Conservation (phyloP, 1,140 invertebrate species). For the Drosophila persimilis region DNA sequence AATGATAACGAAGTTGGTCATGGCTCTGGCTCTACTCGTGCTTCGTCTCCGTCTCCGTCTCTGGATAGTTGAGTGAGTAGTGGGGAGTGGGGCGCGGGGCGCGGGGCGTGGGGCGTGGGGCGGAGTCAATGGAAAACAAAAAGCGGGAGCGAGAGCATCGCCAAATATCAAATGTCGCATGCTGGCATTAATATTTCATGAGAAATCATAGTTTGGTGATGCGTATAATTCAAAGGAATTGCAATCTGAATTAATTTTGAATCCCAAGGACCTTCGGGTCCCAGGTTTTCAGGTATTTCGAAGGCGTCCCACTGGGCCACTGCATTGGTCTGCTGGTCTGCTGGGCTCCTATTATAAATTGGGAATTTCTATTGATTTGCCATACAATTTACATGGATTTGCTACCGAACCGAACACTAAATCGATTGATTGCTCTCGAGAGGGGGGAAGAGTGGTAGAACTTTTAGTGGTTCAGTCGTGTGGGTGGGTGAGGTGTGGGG, state of each 20-base stretch:
- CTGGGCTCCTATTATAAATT: no score
- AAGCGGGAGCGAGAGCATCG: conserved; percentile 33
- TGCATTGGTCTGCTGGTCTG: background rate
- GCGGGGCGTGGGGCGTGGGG: no score
- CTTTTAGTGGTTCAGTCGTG: conserved; percentile 21
- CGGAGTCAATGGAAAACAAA: conserved; percentile 27
- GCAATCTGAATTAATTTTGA: conserved; percentile 81
- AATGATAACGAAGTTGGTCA: conserved; percentile 80
- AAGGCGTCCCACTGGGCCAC: no score
- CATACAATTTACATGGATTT: conserved; percentile 46
- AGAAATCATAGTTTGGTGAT: conserved; percentile 81
- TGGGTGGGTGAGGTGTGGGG: background rate
- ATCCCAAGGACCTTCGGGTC: conserved; percentile 10
- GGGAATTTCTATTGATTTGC: conserved; percentile 43
- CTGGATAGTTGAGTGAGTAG: conserved; percentile 7
- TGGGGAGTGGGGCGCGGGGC: background rate
- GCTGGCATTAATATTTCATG: conserved; percentile 79
- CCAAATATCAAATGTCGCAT: conserved; percentile 79
- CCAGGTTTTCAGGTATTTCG: background rate
- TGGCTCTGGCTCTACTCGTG: conserved; percentile 34
- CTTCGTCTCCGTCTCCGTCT: background rate
- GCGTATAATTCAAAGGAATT: conserved; percentile 81
- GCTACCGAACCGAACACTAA: conserved; percentile 6
- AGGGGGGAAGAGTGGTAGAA: no score
- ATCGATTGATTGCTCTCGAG: conserved; percentile 39